Evolutionary conservation across 2,888 invertebrate species (phyloP), one percentile per base, ranked within the genome.

Genomic region (Elaeidobius kamerunicus): DNA sequence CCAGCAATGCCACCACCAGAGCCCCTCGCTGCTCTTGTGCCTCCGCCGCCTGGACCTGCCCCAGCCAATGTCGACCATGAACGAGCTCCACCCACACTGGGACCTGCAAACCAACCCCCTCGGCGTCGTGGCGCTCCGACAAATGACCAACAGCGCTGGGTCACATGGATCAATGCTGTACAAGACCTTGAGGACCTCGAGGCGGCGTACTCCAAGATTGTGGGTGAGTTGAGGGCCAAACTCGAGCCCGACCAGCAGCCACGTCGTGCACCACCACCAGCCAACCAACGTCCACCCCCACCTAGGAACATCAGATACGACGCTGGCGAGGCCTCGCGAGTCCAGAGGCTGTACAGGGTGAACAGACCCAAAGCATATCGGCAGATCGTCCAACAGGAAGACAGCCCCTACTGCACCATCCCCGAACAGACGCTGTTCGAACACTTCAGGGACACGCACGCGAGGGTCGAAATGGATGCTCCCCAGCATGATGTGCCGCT

Each of bases 321-420:
- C 15, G 45, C 44, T 11, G 1, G 12, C 2, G 51, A 12, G 16
- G 44, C 51, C 1, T 28, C 51, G 9, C 9, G 3, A 18, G 35
- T 50, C 34, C 51, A 50, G 35, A 50, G 45, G 32, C n/a, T 32
- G 6, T 50, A 50, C 44, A 14, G 50, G 14, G 14, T 7, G 3
- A 23, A 18, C 2, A 3, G 35, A 7, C 17, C 15, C 12, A 43
- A 44, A 32, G 43, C 50, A 3, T 49, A 17, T 18, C 14, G 34
- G 2, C 17, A 48, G 20, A 23, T 43, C 6, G 27, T 17, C 3
- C 17, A 15, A n/a, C 11, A 27, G 7, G 41, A 18, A 11, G 16
- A 2, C 11, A 14, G 7, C 30, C 32, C 6, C 3, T 49, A 28
- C 19, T 50, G 51, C 32, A 20, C 28, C 4, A 52, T 52, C 40